A percentile compares a stretch with the other conserved stretches of the same genome.
Evolutionary conservation across 2,797 vertebrate genomes (phyloP).

Genomic region (Xenops minutus): DNA sequence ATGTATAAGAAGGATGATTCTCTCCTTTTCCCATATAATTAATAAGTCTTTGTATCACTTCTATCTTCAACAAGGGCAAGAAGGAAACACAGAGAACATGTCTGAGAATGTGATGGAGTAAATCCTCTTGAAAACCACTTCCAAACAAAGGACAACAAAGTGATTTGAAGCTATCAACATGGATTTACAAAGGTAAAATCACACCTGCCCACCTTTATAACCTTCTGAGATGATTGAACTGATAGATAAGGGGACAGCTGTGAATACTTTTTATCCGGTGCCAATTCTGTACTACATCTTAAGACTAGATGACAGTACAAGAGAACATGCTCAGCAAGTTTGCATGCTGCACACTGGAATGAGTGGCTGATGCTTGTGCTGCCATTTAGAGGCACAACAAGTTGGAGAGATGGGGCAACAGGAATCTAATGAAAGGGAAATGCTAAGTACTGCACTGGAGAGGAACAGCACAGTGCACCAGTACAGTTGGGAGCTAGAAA

Average conservation of each 20-base stretch:
- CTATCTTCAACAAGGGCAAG: not conserved
- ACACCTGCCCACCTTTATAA: not conserved
- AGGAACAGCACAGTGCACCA: not conserved
- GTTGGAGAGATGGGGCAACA: not conserved
- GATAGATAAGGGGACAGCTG: not conserved
- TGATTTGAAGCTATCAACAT: not conserved
- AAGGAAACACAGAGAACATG: not conserved
- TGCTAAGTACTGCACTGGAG: not conserved
- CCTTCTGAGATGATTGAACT: not conserved
- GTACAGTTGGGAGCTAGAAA: not conserved
- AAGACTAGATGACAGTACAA: not conserved
- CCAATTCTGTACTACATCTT: not conserved
- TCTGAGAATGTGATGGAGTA: not conserved
- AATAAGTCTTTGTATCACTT: not conserved
- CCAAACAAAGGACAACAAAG: not conserved
- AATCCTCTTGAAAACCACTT: not conserved
- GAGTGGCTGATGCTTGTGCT: not conserved
- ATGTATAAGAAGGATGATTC: not conserved
- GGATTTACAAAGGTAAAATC: not conserved
- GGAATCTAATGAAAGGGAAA: not conserved
- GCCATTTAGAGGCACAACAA: not conserved
- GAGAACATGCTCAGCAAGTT: not conserved
- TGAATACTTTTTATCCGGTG: not conserved
- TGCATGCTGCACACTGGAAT: not conserved
- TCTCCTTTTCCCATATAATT: not conserved